Conservation (phyloP, 1,140 invertebrate species). For the Drosophila bocqueti region DNA sequence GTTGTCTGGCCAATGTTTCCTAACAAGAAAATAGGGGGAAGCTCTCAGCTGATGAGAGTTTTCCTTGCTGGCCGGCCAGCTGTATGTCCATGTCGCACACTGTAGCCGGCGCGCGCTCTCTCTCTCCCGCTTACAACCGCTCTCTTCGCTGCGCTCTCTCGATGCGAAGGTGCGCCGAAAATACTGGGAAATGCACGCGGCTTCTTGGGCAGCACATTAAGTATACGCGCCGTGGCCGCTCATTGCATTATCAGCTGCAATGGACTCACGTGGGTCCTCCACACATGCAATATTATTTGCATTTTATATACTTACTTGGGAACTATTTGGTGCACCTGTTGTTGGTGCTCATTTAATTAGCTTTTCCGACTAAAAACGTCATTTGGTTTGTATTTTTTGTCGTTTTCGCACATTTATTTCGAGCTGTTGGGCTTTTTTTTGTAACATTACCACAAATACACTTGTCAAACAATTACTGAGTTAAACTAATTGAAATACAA, state of each 20-base stretch:
- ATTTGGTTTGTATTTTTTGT: neutral
- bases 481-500: slow-evolving; percentile 53
- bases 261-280: slow-evolving; percentile 27
- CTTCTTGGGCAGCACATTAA: slow-evolving; percentile 39
- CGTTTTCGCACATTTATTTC: slow-evolving; percentile 54
- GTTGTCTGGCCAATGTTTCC: slow-evolving; percentile 63
- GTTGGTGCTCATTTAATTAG: neutral
- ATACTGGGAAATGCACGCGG: slow-evolving; percentile 71
- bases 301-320: slow-evolving; percentile 21
- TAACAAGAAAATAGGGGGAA: slow-evolving; percentile 66
- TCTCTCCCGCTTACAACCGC: neutral
- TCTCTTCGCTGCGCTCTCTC: slow-evolving; percentile 27
- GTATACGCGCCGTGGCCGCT: slow-evolving; percentile 65
- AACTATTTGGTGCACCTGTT: slow-evolving; percentile 53
- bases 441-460: slow-evolving; percentile 14
- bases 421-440: slow-evolving; percentile 13
- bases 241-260: slow-evolving; percentile 36
- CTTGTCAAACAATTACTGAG: slow-evolving; percentile 42
- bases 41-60: slow-evolving; percentile 66
- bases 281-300: neutral
- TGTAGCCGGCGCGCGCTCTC: slow-evolving; percentile 27
- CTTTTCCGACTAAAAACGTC: neutral
- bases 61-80: neutral
- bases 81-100: slow-evolving; percentile 4
- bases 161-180: slow-evolving; percentile 32